These are phyloP conservation scores for Hymenochirus boettgeri DNA, from an alignment of 2,113 vertebrate species.

Conservation along the genomic window DNA sequence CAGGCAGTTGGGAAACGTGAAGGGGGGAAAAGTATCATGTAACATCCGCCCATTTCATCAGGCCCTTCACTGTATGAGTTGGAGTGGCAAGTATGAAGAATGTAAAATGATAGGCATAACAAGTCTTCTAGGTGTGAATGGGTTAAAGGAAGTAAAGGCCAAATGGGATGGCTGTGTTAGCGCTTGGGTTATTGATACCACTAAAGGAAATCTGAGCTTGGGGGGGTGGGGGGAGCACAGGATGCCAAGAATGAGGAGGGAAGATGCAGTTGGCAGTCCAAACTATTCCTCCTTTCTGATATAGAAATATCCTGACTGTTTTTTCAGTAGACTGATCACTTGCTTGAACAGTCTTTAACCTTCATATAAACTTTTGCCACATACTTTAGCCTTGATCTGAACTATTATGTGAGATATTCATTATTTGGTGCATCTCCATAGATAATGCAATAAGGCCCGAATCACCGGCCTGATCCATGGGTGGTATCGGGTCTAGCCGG, in stretches of 20 bases:
- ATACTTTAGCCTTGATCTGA: no score
- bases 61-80: background rate
- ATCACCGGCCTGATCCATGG: no score
- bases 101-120: no score
- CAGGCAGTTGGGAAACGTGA: background rate
- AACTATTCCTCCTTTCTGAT: background rate
- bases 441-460: background rate
- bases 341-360: no score
- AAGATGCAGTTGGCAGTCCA: slow-evolving; percentile 8
- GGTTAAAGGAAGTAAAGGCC: slow-evolving; percentile 37
- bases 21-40: background rate
- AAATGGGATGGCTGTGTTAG: slow-evolving; percentile 22
- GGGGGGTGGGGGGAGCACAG: slow-evolving; percentile 11
- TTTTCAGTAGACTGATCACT: no score
- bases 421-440: no score
- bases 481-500: no score
- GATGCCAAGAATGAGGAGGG: slow-evolving; percentile 30
- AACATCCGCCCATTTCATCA: background rate
- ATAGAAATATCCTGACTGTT: no score
- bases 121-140: background rate
- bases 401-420: no score
- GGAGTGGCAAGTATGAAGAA: background rate
- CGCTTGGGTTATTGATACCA: slow-evolving; percentile 17
- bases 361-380: no score
- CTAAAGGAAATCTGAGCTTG: slow-evolving; percentile 35